Percentiles rank a stretch among this genome's conserved stretches.
Conservation (phyloP, 2,113 vertebrate species). For the Tapirus terrestris region DNA sequence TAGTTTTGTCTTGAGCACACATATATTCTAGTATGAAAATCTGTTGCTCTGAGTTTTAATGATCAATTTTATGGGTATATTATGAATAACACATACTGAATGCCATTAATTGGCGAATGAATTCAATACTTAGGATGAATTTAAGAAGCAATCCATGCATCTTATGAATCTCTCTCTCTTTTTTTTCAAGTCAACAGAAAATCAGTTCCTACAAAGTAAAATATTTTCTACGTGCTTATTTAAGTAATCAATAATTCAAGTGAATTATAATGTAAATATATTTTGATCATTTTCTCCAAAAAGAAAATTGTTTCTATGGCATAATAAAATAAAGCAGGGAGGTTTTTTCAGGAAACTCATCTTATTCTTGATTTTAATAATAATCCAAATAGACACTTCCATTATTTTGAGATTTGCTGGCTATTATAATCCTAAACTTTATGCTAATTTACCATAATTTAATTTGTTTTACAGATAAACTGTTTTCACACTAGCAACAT, state of each 20-base stretch:
- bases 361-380: slow-evolving; percentile 28
- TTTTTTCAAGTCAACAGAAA: slow-evolving; percentile 60
- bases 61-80: slow-evolving; percentile 67
- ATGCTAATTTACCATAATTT: slow-evolving; percentile 18
- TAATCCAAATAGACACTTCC: background rate
- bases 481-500: slow-evolving; percentile 4
- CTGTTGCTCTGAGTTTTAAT: slow-evolving; percentile 61
- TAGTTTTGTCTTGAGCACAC: slow-evolving; percentile 72
- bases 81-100: slow-evolving; percentile 65
- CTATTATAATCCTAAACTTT: background rate
- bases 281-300: slow-evolving; percentile 22
- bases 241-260: slow-evolving; percentile 52
- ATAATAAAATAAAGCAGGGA: background rate
- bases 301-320: background rate
- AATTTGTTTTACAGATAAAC: slow-evolving; percentile 48
- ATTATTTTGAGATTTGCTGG: slow-evolving; percentile 24
- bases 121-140: slow-evolving; percentile 54
- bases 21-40: slow-evolving; percentile 61
- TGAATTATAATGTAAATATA: slow-evolving; percentile 10
- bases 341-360: background rate
- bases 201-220: slow-evolving; percentile 60
- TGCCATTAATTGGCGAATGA: slow-evolving; percentile 65
- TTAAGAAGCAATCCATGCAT: slow-evolving; percentile 22
- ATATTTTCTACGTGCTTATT: slow-evolving; percentile 56
- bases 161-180: background rate